Evolutionary conservation across 2,113 vertebrate genomes (phyloP), one percentile per base, ranked within the genome.

Genomic region (Corythoichthys intestinalis): DNA sequence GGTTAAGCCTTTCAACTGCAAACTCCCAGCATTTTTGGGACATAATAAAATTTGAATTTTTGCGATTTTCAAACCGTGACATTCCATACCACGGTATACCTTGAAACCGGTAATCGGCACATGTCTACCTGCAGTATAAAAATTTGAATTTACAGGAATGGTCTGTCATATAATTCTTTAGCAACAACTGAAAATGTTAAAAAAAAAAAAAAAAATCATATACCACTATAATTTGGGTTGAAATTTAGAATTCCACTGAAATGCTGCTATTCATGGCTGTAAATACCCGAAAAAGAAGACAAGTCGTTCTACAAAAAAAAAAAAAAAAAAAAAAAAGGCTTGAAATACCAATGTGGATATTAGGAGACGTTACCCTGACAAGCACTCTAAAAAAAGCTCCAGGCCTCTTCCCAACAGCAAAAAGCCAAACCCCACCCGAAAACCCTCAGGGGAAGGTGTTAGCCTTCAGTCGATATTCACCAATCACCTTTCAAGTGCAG

Each of bases 401-500:
- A 28, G n/a, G 13, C 12, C 39, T 2, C 46, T 52, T 65, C 35
- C 38, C 48, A 2, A 37, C 46, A 63, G 15, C n/a, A 10, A 20
- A 4, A n/a, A 69, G 47, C 4, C 49, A 44, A 11, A 17, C 66
- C 50, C 0, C 13, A 0, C 28, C 34, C 34, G 4, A 14, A 57
- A 56, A 58, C 11, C 70, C 34, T 12, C 8, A 28, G 52, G 61
- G 46, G 20, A 54, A 28, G 49, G 49, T 46, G 38, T 14, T 44
- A 8, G 50, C 39, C 9, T 35, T 67, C 35, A 11, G 68, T 70
- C 78, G 70, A 77, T 66, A 20, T 57, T 83, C 57, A 57, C 20
- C 72, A 57, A 73, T 50, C 72, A 73, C 82, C 70, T 86, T 62
- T 69, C 38, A 73, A 81, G 71, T 56, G 66, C 28, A 17, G 6